Evolutionary conservation across 2,888 invertebrate genomes (phyloP).

Genomic region (Drosophila tanythrix): DNA sequence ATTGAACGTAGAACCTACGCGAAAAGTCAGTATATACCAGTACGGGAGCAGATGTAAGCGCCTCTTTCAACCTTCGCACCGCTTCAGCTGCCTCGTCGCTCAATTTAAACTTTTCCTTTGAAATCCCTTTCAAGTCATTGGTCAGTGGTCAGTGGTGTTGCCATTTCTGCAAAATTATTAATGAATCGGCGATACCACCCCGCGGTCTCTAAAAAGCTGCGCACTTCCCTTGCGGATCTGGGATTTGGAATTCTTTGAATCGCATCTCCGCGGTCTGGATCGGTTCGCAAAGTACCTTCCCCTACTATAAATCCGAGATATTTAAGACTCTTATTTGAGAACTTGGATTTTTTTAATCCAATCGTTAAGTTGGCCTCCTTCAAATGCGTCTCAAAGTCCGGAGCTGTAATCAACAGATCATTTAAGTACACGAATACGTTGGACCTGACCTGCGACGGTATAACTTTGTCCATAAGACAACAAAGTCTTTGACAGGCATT

Average conservation of each 20-base stretch:
- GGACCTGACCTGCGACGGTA: conserved; percentile 9
- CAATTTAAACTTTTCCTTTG: neutral
- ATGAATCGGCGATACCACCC: neutral
- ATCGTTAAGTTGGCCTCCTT: neutral
- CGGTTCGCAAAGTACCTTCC: neutral
- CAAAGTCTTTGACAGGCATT: conserved; percentile 9
- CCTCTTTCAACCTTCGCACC: neutral
- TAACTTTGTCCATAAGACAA: conserved; percentile 8
- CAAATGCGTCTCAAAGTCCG: neutral
- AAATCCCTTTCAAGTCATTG: neutral
- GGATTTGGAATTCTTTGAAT: neutral
- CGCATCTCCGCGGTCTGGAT: neutral
- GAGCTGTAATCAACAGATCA: conserved; percentile 2
- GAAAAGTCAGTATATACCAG: conserved; percentile 3
- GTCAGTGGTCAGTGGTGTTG: neutral
- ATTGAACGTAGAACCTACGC: neutral
- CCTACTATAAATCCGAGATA: conserved; percentile 7
- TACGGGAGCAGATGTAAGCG: conserved; percentile 10
- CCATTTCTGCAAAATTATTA: neutral
- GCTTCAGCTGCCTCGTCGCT: neutral
- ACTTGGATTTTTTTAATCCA: conserved; percentile 5
- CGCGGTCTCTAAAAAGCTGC: neutral
- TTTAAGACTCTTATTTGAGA: conserved; percentile 3
- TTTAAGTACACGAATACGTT: conserved; percentile 9
- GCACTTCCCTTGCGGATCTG: neutral